Evolutionary conservation across 2,797 vertebrate species (phyloP), one percentile per base, ranked within the genome.

Genomic region (Hoplostethus atlanticus): DNA sequence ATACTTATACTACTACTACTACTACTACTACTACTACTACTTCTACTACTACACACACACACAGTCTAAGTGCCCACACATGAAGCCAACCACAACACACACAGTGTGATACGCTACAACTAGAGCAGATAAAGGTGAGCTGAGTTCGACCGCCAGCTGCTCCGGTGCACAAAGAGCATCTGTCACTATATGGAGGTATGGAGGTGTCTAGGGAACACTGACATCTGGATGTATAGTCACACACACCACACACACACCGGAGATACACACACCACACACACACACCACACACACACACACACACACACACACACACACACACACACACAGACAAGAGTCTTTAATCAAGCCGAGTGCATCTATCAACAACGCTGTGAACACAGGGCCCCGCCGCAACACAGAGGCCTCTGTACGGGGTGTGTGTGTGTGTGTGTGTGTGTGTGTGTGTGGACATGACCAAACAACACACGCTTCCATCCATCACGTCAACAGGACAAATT

Each of bases 261-360:
- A 44, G 40, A 53, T 8, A 63, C 48, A 64, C 15, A 16, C 25
- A 48, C 34, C 21, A 21, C 21, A 21, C 21, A 21, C 21, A 61
- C 59, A 59, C 38, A 15, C 80, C 80, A 63, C 48, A 64, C 15
- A 16, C 25, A 48, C 34, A 62, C 36, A 13, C 48, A 46, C 71
- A 68, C 69, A 69, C 15, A 75, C 3, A 75, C 48, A 44, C 57
- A 72, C 58, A 40, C 25, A 44, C 25, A 3, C 44, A 69, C 38
- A 46, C 40, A 64, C 44, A 55, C 28, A 56, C 4, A 28, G 8
- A 36, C 61, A 56, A 57, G 54, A 69, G 55, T 82, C 73, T 83
- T 88, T 89, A 91, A 89, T 87, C 74, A 90, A 40, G 59, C 25
- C 60, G n/a, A 52, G 70, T 67, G 76, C 68, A 68, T 89, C 87